Conservation (phyloP, 2,113 vertebrate species). For the Hiodon tergisus region DNA sequence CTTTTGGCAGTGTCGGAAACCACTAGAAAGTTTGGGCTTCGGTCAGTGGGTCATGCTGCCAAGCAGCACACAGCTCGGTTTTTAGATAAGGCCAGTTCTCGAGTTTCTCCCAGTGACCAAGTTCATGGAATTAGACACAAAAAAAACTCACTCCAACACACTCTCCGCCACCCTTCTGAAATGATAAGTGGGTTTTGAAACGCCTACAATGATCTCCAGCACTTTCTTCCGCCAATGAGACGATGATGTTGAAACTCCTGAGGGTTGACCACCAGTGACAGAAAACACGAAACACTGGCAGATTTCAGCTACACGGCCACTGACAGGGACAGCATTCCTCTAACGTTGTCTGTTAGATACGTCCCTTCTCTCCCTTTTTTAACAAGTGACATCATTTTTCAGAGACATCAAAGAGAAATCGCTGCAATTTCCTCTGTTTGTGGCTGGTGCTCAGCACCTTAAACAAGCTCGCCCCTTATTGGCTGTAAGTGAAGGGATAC, state of each 20-base stretch:
- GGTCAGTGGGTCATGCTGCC: slow-evolving; percentile 40
- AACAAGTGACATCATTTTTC: slow-evolving; percentile 18
- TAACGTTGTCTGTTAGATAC: slow-evolving; percentile 20
- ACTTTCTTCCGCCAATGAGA: slow-evolving; percentile 3
- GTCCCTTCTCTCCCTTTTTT: slow-evolving; percentile 11
- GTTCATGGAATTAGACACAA: background rate
- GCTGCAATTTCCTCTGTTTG: background rate
- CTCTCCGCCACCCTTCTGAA: background rate
- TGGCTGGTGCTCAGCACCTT: background rate
- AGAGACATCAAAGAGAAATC: slow-evolving; percentile 6
- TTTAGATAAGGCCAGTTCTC: slow-evolving; percentile 19
- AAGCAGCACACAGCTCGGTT: slow-evolving; percentile 9
- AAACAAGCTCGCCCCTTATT: background rate
- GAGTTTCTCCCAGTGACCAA: background rate
- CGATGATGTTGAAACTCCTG: slow-evolving; percentile 21
- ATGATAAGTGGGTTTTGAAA: background rate
- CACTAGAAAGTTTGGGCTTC: slow-evolving; percentile 21
- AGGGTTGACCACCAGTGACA: background rate
- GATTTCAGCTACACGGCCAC: slow-evolving; percentile 5
- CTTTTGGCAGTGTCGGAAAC: slow-evolving; percentile 10
- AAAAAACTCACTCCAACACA: slow-evolving; percentile 13
- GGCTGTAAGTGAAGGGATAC: background rate
- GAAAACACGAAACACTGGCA: slow-evolving; percentile 5
- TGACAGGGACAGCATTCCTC: slow-evolving; percentile 12
- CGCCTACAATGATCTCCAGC: slow-evolving; percentile 14